phyloP scores from a whole-genome alignment of 2,888 invertebrate genomes.

The Mesorhabditis sp. region DNA sequence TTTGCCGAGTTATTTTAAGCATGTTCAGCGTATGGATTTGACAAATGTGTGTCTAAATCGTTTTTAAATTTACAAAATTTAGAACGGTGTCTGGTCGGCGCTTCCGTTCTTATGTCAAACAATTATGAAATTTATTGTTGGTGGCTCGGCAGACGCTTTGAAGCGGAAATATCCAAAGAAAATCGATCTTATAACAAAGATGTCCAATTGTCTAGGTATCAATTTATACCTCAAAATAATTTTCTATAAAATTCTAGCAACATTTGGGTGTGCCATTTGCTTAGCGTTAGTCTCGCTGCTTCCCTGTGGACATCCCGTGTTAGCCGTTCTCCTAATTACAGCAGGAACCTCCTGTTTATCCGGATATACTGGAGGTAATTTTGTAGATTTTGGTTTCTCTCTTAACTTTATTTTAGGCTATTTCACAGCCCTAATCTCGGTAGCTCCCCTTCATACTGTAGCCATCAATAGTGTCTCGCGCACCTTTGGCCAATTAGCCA shows the following conservation, averaged over 20 bases:
- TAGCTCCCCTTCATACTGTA: neutral
- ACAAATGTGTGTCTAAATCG: neutral
- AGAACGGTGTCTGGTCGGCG: neutral
- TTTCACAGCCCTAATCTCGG: neutral
- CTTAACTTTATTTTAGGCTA: neutral
- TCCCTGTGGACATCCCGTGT: neutral
- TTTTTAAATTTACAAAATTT: neutral
- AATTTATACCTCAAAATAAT: too few relatives aligned
- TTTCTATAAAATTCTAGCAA: neutral
- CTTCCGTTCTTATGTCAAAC: neutral
- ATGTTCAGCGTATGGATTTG: conserved; percentile 4
- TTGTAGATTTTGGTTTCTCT: neutral
- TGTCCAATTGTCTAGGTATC: neutral
- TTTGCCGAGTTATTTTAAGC: conserved; percentile 1
- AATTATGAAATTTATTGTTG: conserved; percentile 1
- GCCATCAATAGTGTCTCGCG: conserved; percentile 1
- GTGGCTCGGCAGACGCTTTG: neutral
- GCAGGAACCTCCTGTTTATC: neutral
- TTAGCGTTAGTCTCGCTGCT: neutral
- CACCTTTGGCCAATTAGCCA: neutral
- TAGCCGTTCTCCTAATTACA: neutral
- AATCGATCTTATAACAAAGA: neutral
- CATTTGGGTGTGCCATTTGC: neutral
- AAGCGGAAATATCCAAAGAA: neutral
- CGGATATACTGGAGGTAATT: conserved; percentile 3